phyloP scores from a whole-genome alignment of 2,797 vertebrate species.

The Peromyscus attwateri region DNA sequence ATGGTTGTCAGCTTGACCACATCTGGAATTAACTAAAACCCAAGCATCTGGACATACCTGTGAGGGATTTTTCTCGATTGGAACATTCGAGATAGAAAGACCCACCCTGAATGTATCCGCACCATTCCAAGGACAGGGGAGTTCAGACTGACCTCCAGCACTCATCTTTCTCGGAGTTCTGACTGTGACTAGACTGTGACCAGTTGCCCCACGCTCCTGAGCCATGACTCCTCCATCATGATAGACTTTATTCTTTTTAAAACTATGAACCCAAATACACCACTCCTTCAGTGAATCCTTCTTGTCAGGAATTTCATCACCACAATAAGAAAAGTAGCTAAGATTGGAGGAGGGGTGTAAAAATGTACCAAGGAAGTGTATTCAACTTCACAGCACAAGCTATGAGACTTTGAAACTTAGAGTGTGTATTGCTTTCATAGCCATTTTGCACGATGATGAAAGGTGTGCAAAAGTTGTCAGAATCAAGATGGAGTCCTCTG shows the following conservation, averaged over 20 bases:
- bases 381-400: neutral
- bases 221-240: neutral
- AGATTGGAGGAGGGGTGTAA: neutral
- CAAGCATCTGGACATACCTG: too few species aligned
- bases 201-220: too few species aligned
- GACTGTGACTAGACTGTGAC: neutral
- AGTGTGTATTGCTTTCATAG: neutral
- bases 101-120: too few species aligned
- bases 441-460: neutral
- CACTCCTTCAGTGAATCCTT: neutral
- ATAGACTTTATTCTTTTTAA: neutral
- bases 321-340: neutral
- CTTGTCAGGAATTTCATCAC: neutral
- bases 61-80: too few species aligned
- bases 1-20: neutral
- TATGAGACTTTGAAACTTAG: neutral
- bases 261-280: neutral
- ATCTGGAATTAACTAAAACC: neutral
- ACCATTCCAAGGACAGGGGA: too few species aligned
- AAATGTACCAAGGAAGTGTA: neutral
- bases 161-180: too few species aligned
- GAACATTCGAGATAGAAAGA: too few species aligned
- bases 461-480: neutral
- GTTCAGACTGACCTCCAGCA: too few species aligned
- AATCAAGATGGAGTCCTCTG: neutral